phyloP scores from a whole-genome alignment of 23 tunicate genomes.

The Trididemnum miniatum region DNA sequence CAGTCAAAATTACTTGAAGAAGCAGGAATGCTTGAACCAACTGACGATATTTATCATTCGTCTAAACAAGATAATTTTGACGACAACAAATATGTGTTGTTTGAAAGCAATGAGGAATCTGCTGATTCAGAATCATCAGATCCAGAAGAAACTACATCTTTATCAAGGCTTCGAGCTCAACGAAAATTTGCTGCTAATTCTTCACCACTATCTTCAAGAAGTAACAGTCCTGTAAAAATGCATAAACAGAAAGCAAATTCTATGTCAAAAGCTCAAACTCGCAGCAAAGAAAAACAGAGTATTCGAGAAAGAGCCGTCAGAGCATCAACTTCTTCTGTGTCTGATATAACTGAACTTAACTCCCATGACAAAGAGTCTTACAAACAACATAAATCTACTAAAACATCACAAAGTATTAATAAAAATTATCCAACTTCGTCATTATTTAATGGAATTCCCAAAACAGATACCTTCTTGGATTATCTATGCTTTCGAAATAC shows the following conservation, averaged over 20 bases:
- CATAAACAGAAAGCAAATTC: conserved; percentile 36
- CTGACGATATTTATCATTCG: not conserved
- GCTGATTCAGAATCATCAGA: not conserved
- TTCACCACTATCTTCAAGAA: conserved; percentile 57
- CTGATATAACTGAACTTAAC: not conserved
- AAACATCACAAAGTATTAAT: not conserved
- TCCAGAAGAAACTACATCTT: conserved; percentile 7
- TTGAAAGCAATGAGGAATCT: not conserved
- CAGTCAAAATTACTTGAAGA: conserved; percentile 64
- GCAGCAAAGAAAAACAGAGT: not conserved
- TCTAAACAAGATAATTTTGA: not conserved
- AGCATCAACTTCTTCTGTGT: conserved; percentile 15
- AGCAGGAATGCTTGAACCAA: conserved; percentile 46
- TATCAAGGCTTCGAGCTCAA: conserved; percentile 54
- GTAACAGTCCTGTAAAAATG: conserved; percentile 71
- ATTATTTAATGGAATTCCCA: conserved; percentile 52
- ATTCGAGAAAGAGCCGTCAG: not conserved
- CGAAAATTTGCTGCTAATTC: conserved; percentile 74
- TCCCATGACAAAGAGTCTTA: not conserved
- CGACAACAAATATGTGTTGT: not conserved
- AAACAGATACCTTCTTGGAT: conserved; percentile 57
- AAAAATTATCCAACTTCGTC: conserved; percentile 21
- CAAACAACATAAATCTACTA: not conserved
- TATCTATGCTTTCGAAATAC: conserved; percentile 83
- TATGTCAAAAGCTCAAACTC: not conserved